Evolutionary conservation across 2,113 vertebrate species (phyloP).

Genomic region (Anarrhichthys ocellatus): DNA sequence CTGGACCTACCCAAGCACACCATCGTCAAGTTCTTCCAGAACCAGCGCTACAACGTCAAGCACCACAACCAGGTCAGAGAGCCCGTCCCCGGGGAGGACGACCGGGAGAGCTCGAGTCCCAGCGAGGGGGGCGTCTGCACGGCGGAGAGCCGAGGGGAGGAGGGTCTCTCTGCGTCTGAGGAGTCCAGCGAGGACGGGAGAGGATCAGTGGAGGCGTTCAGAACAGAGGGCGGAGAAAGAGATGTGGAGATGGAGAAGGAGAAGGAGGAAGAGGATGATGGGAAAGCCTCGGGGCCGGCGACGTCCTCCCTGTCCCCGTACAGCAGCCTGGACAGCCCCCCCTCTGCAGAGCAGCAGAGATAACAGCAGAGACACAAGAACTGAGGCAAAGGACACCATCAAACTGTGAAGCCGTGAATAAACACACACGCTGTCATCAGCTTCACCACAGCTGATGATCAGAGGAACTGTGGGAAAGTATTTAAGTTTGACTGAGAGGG

Average conservation of each 20-base stretch:
- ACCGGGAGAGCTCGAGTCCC: conserved; percentile 51
- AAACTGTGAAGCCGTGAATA: conserved; percentile 48
- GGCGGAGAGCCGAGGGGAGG: conserved; percentile 88
- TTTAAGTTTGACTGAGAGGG: conserved; percentile 28
- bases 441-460: conserved; percentile 35
- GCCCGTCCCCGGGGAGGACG: conserved; percentile 71
- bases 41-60: conserved; percentile 96
- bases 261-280: conserved; percentile 56
- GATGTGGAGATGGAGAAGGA: conserved; percentile 53
- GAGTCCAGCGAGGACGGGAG: conserved; percentile 89
- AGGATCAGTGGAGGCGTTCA: conserved; percentile 83
- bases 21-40: conserved; percentile 99
- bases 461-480: conserved; percentile 30
- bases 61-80: conserved; percentile 91
- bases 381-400: not conserved
- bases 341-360: conserved; percentile 74
- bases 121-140: conserved; percentile 83
- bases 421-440: conserved; percentile 11
- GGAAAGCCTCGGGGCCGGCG: conserved; percentile 45
- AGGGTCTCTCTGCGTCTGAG: conserved; percentile 88
- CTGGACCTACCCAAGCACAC: conserved; percentile 98
- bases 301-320: conserved; percentile 65
- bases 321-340: conserved; percentile 68
- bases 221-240: conserved; percentile 80
- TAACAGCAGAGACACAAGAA: conserved; percentile 54